phyloP scores from a whole-genome alignment of 2,113 vertebrate species.

The Malurus alboscapulatus region DNA sequence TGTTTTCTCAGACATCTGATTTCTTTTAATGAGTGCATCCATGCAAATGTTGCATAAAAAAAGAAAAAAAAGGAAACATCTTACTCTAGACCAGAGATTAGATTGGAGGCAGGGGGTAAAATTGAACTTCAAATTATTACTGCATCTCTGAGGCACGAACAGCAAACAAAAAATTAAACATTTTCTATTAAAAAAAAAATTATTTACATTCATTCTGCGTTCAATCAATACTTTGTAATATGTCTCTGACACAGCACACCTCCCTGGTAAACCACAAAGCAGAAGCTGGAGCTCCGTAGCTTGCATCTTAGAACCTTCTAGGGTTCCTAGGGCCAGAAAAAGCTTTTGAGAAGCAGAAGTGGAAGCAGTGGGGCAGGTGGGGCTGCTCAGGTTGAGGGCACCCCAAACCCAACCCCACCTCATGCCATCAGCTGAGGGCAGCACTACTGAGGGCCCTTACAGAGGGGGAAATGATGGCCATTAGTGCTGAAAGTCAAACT shows the following conservation, averaged over 20 bases:
- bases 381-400: background rate
- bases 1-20: background rate
- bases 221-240: background rate
- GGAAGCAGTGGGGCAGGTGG: background rate
- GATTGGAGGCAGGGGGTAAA: fast-evolving
- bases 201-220: background rate
- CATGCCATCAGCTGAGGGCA: background rate
- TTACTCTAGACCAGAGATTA: background rate
- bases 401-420: background rate
- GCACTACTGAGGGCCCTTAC: background rate
- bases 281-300: background rate
- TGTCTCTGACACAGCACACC: background rate
- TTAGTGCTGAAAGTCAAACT: background rate
- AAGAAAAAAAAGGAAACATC: background rate
- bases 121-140: background rate
- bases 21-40: background rate
- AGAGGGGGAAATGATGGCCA: background rate
- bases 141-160: background rate
- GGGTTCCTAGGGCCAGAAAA: background rate
- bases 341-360: background rate
- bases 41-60: background rate
- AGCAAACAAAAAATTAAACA: background rate
- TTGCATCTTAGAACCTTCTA: background rate
- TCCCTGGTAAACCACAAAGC: background rate
- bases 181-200: background rate